Evolutionary conservation across 2,888 invertebrate species (phyloP).

Genomic region (Lasius fuliginosus): DNA sequence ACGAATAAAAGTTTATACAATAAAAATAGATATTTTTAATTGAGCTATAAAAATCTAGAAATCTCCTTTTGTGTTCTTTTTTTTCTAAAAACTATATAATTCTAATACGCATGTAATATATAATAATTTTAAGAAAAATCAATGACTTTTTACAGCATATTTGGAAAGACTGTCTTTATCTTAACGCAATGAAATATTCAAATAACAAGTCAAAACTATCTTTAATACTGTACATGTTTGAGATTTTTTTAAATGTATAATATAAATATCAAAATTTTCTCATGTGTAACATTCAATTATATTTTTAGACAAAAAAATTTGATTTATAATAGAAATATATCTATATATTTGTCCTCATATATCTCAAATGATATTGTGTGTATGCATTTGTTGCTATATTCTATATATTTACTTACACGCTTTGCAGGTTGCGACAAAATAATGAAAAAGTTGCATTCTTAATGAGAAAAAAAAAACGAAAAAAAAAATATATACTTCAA

Average conservation of each 20-base stretch:
- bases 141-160: constrained; percentile 26
- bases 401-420: constrained; percentile 12
- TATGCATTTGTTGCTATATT: constrained; percentile 24
- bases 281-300: constrained; percentile 35
- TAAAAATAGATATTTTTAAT: constrained; percentile 29
- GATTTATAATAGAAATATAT: constrained; percentile 22
- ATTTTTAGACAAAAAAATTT: constrained; percentile 34
- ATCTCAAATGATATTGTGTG: constrained; percentile 40
- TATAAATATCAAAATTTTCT: constrained; percentile 37
- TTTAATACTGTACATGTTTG: constrained; percentile 29
- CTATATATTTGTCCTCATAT: constrained; percentile 16
- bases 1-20: constrained; percentile 14
- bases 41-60: constrained; percentile 39
- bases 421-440: constrained; percentile 40
- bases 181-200: constrained; percentile 25
- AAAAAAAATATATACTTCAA: constrained; percentile 46
- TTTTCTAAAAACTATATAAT: constrained; percentile 15
- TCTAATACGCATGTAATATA: constrained; percentile 18
- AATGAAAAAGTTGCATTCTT: constrained; percentile 38
- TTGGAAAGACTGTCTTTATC: constrained; percentile 42
- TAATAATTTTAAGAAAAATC: constrained; percentile 36
- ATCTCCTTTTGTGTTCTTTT: constrained; percentile 16
- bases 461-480: constrained; percentile 12
- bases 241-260: constrained; percentile 16
- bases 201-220: constrained; percentile 7